Percentiles rank a stretch among this genome's conserved stretches.
These are phyloP conservation scores for Sylvietta virens DNA, from an alignment of 2,113 vertebrate genomes.

Conservation along the genomic window DNA sequence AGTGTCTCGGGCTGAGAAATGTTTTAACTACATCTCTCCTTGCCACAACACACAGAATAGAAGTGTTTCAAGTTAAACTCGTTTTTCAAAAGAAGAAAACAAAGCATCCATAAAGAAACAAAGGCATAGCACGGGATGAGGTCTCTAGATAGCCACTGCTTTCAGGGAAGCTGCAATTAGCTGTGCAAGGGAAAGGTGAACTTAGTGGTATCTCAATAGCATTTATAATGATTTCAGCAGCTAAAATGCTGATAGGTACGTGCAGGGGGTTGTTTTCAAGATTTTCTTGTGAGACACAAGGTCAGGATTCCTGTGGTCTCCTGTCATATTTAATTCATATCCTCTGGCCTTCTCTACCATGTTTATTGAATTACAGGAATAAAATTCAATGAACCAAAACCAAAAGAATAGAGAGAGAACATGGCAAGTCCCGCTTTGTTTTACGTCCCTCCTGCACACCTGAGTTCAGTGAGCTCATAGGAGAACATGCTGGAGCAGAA, in stretches of 20 bases:
- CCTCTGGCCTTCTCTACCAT: neutral
- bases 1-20: constrained; percentile 9
- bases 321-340: constrained; percentile 64
- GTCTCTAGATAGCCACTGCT: neutral
- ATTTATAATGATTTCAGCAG: constrained; percentile 30
- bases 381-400: constrained; percentile 53
- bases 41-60: neutral
- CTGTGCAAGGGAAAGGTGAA: neutral
- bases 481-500: neutral
- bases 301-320: constrained; percentile 55
- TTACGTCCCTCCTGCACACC: neutral
- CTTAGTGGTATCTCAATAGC: neutral
- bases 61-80: neutral
- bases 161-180: constrained; percentile 48
- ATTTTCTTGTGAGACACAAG: constrained; percentile 42
- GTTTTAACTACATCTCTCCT: constrained; percentile 18
- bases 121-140: neutral
- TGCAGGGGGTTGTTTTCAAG: constrained; percentile 13
- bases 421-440: neutral
- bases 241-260: neutral
- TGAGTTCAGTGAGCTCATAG: neutral
- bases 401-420: constrained; percentile 12
- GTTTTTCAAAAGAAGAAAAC: constrained; percentile 42
- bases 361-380: constrained; percentile 53
- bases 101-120: constrained; percentile 27